These are phyloP conservation scores for Micromesistius poutassou DNA, from an alignment of 2,797 vertebrate genomes.

Conservation along the genomic window DNA sequence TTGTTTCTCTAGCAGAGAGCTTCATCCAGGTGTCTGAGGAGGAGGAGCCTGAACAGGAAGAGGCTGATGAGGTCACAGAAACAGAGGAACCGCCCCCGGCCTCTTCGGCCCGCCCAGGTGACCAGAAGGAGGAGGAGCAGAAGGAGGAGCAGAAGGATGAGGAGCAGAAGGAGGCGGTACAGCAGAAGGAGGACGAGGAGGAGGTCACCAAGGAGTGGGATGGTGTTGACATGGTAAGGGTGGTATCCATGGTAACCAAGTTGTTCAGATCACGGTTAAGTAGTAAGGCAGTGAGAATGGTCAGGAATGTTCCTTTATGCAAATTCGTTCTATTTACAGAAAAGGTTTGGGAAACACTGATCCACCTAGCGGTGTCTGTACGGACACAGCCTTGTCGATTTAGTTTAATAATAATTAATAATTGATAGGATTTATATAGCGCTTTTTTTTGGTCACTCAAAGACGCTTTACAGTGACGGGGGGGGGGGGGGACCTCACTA, in stretches of 20 bases:
- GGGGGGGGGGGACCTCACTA: too few species aligned
- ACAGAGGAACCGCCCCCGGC: neutral
- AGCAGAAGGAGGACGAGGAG: slow-evolving; percentile 29
- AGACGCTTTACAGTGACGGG: too few species aligned
- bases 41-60: slow-evolving; percentile 48
- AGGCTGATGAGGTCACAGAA: slow-evolving; percentile 53
- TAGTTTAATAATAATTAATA: too few species aligned
- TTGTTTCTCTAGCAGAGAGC: slow-evolving; percentile 70
- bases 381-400: too few species aligned
- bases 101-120: neutral
- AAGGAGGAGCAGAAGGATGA: slow-evolving; percentile 8
- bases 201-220: slow-evolving; percentile 77
- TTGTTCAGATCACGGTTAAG: neutral
- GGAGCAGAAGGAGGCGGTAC: neutral
- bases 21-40: slow-evolving; percentile 86
- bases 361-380: too few species aligned
- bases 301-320: too few species aligned
- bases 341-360: too few species aligned
- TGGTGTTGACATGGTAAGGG: slow-evolving; percentile 77
- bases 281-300: too few species aligned
- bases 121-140: neutral
- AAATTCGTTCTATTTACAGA: too few species aligned
- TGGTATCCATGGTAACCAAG: neutral
- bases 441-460: too few species aligned
- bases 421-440: too few species aligned